These are phyloP conservation scores for Scalopus aquaticus DNA, from an alignment of 2,113 vertebrate genomes.

Conservation along the genomic window DNA sequence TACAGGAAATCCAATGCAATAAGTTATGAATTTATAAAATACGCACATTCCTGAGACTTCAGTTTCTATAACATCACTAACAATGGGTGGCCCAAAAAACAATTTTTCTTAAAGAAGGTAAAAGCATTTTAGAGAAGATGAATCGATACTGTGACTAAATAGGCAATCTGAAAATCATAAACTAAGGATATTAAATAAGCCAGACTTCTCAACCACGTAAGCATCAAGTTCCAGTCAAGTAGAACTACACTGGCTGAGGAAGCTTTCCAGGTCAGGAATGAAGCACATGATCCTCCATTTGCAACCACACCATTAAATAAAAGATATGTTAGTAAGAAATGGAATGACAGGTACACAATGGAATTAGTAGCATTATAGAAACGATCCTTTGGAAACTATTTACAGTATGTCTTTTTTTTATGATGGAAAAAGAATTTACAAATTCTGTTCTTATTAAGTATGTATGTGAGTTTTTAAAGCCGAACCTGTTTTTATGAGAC, in stretches of 20 bases:
- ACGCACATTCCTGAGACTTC: constrained; percentile 28
- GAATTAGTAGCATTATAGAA: not conserved
- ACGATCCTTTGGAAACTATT: not conserved
- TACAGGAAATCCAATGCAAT: not conserved
- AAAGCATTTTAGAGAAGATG: constrained; percentile 4
- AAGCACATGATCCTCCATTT: not conserved
- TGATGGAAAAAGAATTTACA: not conserved
- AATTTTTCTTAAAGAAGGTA: not conserved
- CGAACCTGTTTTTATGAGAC: constrained; percentile 6
- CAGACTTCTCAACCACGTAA: not conserved
- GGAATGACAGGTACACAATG: not conserved
- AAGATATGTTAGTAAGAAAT: not conserved
- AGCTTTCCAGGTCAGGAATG: not conserved
- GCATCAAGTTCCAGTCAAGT: not conserved
- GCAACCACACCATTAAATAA: not conserved
- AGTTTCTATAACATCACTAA: not conserved
- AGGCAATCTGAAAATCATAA: not conserved
- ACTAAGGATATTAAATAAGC: not conserved
- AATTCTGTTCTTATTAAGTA: not conserved
- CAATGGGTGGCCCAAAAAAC: not conserved
- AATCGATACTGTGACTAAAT: not conserved
- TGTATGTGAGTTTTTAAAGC: not conserved
- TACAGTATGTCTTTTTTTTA: not conserved
- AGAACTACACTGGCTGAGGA: not conserved
- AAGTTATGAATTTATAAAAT: not conserved